These are phyloP conservation scores for Tetragnatha versicolor DNA, from an alignment of 1,140 invertebrate genomes.

Conservation along the genomic window DNA sequence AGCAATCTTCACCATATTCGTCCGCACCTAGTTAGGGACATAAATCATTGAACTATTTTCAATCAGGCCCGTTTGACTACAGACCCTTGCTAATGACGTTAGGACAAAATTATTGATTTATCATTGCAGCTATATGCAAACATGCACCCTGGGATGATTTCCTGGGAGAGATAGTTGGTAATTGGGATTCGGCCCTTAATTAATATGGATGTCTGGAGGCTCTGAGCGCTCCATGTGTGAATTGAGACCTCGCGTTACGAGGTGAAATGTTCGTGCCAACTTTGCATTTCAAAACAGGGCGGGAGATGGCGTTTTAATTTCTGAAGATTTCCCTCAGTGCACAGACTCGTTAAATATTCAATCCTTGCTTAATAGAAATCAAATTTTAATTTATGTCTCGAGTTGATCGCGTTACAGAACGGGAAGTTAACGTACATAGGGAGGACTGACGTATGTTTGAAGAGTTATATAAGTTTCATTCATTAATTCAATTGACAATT, in stretches of 20 bases:
- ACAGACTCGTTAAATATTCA: not conserved
- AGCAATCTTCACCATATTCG: slow-evolving; percentile 46
- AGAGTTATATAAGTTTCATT: too few relatives aligned
- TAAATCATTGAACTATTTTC: slow-evolving; percentile 54
- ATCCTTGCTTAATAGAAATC: not conserved
- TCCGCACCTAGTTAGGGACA: slow-evolving; percentile 47
- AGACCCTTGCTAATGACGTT: slow-evolving; percentile 49
- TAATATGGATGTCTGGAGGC: slow-evolving; percentile 38
- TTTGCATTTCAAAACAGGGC: slow-evolving; percentile 37
- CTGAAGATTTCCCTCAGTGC: not conserved
- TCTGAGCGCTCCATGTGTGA: slow-evolving; percentile 24
- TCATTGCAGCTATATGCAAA: slow-evolving; percentile 40
- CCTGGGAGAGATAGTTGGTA: slow-evolving; percentile 45
- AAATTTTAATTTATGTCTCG: not conserved
- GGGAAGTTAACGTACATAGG: too few relatives aligned
- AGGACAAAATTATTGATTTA: slow-evolving; percentile 53
- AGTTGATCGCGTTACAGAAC: too few relatives aligned
- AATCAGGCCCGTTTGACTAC: slow-evolving; percentile 41
- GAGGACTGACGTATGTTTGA: too few relatives aligned
- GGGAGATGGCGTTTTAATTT: slow-evolving; percentile 1
- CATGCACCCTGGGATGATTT: slow-evolving; percentile 41
- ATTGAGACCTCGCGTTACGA: slow-evolving; percentile 2
- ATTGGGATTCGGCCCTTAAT: slow-evolving; percentile 34
- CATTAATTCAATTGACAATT: too few relatives aligned
- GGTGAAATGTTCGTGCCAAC: slow-evolving; percentile 6